Conservation (phyloP, 2,888 invertebrate species). For the Bombylius major region DNA sequence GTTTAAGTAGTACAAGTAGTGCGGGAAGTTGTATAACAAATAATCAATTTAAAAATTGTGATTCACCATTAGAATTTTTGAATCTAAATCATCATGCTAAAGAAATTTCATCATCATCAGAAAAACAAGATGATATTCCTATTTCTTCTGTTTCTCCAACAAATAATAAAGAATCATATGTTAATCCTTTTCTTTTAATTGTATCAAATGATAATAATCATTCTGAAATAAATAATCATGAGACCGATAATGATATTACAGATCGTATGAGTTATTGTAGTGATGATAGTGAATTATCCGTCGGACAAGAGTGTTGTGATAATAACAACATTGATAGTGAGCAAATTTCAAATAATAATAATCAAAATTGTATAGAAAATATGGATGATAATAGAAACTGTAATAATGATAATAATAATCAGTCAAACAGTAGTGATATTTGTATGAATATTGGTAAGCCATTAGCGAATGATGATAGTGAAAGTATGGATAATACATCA, state of each 20-base stretch:
- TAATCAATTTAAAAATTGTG: neutral
- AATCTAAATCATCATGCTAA: neutral
- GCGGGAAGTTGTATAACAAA: neutral
- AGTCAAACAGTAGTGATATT: neutral
- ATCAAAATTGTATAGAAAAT: neutral
- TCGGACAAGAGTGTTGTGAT: conserved; percentile 52
- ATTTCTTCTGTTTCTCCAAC: neutral
- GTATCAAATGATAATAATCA: neutral
- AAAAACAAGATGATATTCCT: neutral
- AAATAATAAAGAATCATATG: neutral
- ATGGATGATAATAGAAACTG: too few relatives aligned
- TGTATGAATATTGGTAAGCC: neutral
- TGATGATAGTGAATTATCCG: conserved; percentile 69
- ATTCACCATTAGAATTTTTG: neutral
- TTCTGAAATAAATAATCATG: neutral
- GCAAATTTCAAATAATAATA: neutral
- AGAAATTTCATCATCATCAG: neutral
- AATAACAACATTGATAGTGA: conserved; percentile 13
- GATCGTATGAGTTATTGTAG: conserved; percentile 53
- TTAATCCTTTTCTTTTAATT: neutral
- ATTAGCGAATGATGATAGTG: conserved; percentile 8
- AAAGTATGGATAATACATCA: conserved; percentile 12
- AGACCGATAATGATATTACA: conserved; percentile 16
- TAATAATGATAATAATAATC: neutral
- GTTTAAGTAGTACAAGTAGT: conserved; percentile 16